These are phyloP conservation scores for Saccopteryx leptura DNA, from an alignment of 2,113 vertebrate genomes.

Conservation along the genomic window DNA sequence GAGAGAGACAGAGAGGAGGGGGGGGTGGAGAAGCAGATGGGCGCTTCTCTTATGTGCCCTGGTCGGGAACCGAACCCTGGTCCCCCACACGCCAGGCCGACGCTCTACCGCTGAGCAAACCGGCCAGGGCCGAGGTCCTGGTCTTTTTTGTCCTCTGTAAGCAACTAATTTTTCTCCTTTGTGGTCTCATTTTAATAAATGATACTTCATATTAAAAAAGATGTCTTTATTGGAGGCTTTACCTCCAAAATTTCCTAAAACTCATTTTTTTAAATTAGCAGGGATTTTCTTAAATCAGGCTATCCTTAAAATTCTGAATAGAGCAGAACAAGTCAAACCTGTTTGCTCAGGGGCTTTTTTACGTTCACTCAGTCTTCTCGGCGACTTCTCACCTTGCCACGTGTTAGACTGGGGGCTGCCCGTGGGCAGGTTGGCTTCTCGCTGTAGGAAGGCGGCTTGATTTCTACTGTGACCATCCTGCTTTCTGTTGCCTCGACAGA, in stretches of 20 bases:
- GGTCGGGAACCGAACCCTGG: too few relatives aligned
- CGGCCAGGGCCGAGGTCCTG: too few relatives aligned
- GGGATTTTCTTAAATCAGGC: conserved; percentile 39
- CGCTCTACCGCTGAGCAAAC: too few relatives aligned
- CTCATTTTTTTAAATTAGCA: conserved; percentile 24
- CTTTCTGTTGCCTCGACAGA: conserved; percentile 75
- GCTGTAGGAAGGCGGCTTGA: not conserved
- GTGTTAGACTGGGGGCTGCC: conserved; percentile 71
- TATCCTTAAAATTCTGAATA: not conserved
- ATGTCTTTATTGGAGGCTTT: conserved; percentile 10
- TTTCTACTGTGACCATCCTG: conserved; percentile 71
- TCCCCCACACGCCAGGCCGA: too few relatives aligned
- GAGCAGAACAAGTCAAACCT: not conserved
- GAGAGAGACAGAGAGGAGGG: too few relatives aligned
- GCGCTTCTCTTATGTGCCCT: too few relatives aligned
- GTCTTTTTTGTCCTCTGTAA: conserved; percentile 14
- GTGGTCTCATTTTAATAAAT: conserved; percentile 55
- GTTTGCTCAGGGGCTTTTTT: not conserved
- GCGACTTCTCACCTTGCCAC: not conserved
- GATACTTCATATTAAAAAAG: not conserved
- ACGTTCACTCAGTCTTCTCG: not conserved
- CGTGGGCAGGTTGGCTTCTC: conserved; percentile 76
- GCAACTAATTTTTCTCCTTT: not conserved
- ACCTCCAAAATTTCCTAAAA: conserved; percentile 33
- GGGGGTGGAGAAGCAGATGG: too few relatives aligned